A percentile compares a stretch with the other conserved stretches of the same genome.
phyloP scores from a whole-genome alignment of 1,140 invertebrate genomes.

The Tribolium castaneum region DNA sequence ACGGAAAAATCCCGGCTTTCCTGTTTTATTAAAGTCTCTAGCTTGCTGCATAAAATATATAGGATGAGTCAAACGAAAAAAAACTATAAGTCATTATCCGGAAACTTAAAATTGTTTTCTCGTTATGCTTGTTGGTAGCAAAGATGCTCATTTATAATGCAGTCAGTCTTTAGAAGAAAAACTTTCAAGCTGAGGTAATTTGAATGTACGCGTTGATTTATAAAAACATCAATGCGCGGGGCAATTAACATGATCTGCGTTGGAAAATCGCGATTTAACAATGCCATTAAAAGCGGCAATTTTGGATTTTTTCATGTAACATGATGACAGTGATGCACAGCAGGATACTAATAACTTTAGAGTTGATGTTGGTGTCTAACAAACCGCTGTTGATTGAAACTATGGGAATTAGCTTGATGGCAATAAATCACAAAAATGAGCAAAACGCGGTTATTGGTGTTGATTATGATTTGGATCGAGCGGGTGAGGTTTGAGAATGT shows the following conservation, averaged over 20 bases:
- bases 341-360: constrained; percentile 7
- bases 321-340: constrained; percentile 6
- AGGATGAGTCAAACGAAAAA: neutral
- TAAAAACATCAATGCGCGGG: neutral
- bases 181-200: neutral
- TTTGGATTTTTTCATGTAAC: constrained; percentile 5
- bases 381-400: constrained; percentile 10
- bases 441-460: neutral
- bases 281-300: constrained; percentile 10
- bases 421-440: constrained; percentile 1
- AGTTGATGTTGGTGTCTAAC: neutral
- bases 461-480: neutral
- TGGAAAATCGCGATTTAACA: neutral
- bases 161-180: neutral
- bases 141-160: neutral
- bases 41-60: neutral
- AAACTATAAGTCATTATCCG: neutral
- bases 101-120: neutral
- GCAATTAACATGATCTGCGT: neutral
- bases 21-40: constrained; percentile 20
- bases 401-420: neutral
- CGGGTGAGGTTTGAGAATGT: neutral
- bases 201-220: neutral
- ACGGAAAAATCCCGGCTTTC: constrained; percentile 1
- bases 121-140: neutral